Conservation (phyloP, 2,113 vertebrate genomes). For the Lagopus leucura region DNA sequence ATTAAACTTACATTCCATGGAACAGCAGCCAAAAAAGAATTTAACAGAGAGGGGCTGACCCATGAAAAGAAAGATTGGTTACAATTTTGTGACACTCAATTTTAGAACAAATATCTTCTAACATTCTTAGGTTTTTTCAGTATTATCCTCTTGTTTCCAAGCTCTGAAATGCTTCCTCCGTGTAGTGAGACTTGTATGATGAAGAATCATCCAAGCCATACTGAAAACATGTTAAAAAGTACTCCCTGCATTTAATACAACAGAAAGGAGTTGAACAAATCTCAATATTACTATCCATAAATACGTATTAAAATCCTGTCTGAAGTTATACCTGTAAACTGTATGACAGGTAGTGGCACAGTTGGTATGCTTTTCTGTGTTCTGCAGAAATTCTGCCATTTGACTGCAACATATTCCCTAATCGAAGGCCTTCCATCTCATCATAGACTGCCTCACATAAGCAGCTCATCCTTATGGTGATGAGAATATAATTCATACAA, state of each 20-base stretch:
- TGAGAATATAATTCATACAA: background rate
- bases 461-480: background rate
- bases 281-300: background rate
- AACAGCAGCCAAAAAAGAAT: background rate
- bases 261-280: background rate
- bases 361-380: background rate
- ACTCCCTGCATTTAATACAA: background rate
- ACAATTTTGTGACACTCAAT: background rate
- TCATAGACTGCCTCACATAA: background rate
- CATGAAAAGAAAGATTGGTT: background rate
- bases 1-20: background rate
- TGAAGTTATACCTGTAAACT: background rate
- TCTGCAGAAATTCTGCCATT: background rate
- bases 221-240: background rate
- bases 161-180: background rate
- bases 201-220: background rate
- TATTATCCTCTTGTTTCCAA: background rate
- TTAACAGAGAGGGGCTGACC: background rate
- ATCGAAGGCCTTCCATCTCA: background rate
- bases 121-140: background rate
- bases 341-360: background rate
- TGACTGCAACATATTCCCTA: background rate
- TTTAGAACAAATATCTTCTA: background rate
- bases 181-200: background rate
- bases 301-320: background rate